Evolutionary conservation across 2,888 invertebrate species (phyloP).

Genomic region (Aproaerema taeniolella): DNA sequence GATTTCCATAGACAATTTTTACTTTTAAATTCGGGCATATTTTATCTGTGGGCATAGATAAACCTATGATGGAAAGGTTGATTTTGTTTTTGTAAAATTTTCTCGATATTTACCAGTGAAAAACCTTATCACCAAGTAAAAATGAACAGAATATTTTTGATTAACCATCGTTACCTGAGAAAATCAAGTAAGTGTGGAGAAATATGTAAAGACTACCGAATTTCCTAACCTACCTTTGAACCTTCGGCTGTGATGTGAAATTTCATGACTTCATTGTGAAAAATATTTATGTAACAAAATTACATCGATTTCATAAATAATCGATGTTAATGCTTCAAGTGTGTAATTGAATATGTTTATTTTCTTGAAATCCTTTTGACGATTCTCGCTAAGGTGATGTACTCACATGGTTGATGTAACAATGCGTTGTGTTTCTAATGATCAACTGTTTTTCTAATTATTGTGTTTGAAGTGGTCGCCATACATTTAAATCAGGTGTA

Average conservation of each 20-base stretch:
- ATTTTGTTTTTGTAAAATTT: constrained; percentile 66
- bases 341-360: too few relatives aligned
- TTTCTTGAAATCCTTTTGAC: too few relatives aligned
- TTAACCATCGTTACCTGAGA: constrained; percentile 55
- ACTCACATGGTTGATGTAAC: constrained; percentile 35
- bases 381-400: too few relatives aligned
- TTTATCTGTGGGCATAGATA: neutral
- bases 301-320: too few relatives aligned
- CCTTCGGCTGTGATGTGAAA: constrained; percentile 46
- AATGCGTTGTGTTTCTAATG: neutral
- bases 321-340: too few relatives aligned
- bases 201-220: too few relatives aligned
- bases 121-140: constrained; percentile 30
- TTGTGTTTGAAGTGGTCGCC: neutral
- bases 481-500: too few relatives aligned
- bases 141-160: constrained; percentile 65
- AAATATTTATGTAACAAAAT: constrained; percentile 30
- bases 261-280: constrained; percentile 38
- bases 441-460: neutral
- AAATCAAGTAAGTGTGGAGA: constrained; percentile 61
- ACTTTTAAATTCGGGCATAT: neutral
- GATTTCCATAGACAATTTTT: neutral
- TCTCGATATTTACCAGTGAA: constrained; percentile 36
- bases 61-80: constrained; percentile 64
- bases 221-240: constrained; percentile 40